A percentile compares a stretch with the other conserved stretches of the same genome.
These are phyloP conservation scores for Conops quadrifasciatus DNA, from an alignment of 2,888 invertebrate genomes.

Conservation along the genomic window DNA sequence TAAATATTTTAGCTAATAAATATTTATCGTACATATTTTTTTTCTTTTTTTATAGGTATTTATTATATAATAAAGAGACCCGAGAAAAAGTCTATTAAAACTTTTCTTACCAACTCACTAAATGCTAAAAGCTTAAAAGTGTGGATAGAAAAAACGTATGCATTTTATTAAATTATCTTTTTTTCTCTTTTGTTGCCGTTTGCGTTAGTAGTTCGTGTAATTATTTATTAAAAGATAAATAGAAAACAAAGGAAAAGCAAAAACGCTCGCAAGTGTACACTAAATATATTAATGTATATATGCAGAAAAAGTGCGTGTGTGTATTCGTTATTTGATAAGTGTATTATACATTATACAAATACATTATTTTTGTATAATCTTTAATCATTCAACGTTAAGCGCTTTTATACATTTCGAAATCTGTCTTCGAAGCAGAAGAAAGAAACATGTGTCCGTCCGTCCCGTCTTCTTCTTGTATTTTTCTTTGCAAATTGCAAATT, in stretches of 20 bases:
- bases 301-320: constrained; percentile 6
- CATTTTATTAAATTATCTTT: not conserved
- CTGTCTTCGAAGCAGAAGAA: too few species aligned
- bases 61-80: constrained; percentile 21
- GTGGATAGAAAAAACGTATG: constrained; percentile 24
- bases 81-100: constrained; percentile 15
- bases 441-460: too few species aligned
- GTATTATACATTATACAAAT: too few species aligned
- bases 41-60: constrained; percentile 30
- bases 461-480: too few species aligned
- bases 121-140: constrained; percentile 30
- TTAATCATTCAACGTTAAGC: too few species aligned
- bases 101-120: constrained; percentile 29
- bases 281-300: constrained; percentile 9
- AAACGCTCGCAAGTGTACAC: constrained; percentile 7
- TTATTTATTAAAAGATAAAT: constrained; percentile 7
- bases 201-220: not conserved
- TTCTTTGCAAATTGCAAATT: too few species aligned
- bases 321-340: too few species aligned
- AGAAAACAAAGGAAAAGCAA: constrained; percentile 19
- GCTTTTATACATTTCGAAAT: too few species aligned
- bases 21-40: constrained; percentile 15
- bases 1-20: constrained; percentile 38
- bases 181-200: not conserved
- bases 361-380: too few species aligned